Base-by-base conservation (phyloP, 1,140 invertebrate species). In the Apis cerana region DNA sequence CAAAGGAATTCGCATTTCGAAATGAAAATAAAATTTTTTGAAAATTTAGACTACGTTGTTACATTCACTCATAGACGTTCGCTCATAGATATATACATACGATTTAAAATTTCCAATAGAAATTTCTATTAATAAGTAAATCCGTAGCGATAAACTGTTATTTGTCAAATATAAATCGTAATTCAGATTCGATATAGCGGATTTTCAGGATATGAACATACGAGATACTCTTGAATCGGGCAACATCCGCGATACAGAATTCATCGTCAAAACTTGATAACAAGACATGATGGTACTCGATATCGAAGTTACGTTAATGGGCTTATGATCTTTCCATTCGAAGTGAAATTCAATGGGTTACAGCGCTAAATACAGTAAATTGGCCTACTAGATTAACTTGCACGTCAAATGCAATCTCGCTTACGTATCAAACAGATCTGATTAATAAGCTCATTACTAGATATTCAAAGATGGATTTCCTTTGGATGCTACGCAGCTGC, bases 361-460 rank as follows among this genome's bases (percentile, higher is more conserved):
- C 17, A 33, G 13, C 58, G 11, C 64, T 81, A 81, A 81, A 81
- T 76, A 81, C 70, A 43, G 23, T 52, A 75, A 75, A 81, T 75
- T 75, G 52, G 33, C 23, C 62, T 58, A 58, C 71, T 75, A 75
- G 54, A 81, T 81, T 68, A 81, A 67, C 71, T 81, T 81, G 69
- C 52, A 67, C 71, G 79, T 59, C 78, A 74, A 80, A 80, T 52
- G 52, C 62, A 68, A 68, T 81, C 54, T 33, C 80, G 64, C 23
- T 81, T 52, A 58, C 80, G 72, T 48, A 59, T 61, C 33, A 75
- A 59, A 56, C 61, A 50, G 78, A 76, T 75, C 54, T 68, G 54
- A 76, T 81, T 81, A 81, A 81, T 81, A 81, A 81, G 72, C 54
- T 75, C 72, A 81, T 81, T 81, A 81, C 54, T 61, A 54, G 54